Base-by-base conservation (phyloP, 2,797 vertebrate genomes). In the Nannoperca australis region DNA sequence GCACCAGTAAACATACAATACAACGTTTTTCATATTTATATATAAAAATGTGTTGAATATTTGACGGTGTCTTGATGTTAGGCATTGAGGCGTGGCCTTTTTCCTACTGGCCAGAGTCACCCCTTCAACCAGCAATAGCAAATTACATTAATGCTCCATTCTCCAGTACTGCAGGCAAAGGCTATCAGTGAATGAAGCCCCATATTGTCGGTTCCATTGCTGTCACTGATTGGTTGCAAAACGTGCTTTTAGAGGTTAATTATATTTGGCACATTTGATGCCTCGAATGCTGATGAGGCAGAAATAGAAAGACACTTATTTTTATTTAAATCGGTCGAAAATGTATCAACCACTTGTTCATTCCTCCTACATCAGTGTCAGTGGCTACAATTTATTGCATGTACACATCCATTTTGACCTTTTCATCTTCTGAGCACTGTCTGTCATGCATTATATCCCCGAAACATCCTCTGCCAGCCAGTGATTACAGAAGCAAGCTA, bases 401-500 rank as follows among this genome's bases (percentile, higher is more conserved):
- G 20, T 24, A n/a, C 11, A 32, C 38, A 40, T 47, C 15, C 13
- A 40, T 27, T 67, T 18, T 49, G 50, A 77, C 49, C 56, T 38
- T 38, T 69, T 55, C 34, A 55, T 60, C 60, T 60, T 76, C n/a
- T 40, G 51, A 63, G 42, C 58, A 13, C 30, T 15, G 15, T 32
- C 60, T 12, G 68, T 30, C 10, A 0, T 49, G 36, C 42, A 10
- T 64, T 47, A 30, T 5, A 38, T 22, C 27, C 32, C 27, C 32
- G n/a, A 24, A 68, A 22, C 22, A 69, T 65, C 62, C 45, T 65
- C 45, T 36, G 62, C 10, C 14, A 73, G 54, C 9, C 54, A 32
- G 18, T 49, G 58, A 65, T 53, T 51, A 66, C 4, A 55, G 27
- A 78, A n/a, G 18, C 7, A 47, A 58, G n/a, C 15, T 3, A 30